Evolutionary conservation across 2,113 vertebrate species (phyloP), one percentile per base, ranked within the genome.

Genomic region (Odontophorus gujanensis): DNA sequence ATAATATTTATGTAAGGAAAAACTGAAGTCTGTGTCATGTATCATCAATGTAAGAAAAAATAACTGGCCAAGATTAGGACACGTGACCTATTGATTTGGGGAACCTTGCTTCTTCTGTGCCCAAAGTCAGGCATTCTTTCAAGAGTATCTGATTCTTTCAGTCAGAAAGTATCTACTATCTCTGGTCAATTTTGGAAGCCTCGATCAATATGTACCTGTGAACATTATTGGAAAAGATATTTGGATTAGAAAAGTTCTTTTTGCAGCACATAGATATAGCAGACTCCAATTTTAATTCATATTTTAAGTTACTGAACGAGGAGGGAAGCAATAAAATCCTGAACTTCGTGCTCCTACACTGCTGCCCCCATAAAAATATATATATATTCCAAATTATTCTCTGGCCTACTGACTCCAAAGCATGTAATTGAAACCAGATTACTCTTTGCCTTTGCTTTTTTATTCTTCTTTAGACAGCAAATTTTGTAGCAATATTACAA

Each of bases 381-480:
- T 61, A 63, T 6, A 86, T 86, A 95, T 66, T 94, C 92, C 94
- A 96, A 89, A 95, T 97, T 97, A 97, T 97, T 97, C 92, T 97
- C 95, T 97, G 97, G 94, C 94, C 92, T 96, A 72, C 93, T 95
- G 96, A 97, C 48, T 97, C 96, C 85, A 68, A 65, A 92, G 81
- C 82, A 61, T 79, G 51, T 96, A 97, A 98, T 94, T 97, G 94
- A 96, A 98, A 97, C 79, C 97, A 97, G 92, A 87, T 96, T 92
- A 96, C 45, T 40, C 40, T 85, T 94, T 65, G 62, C 58, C 30
- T 61, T 91, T 77, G 36, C 20, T 63, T 50, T 55, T 66, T 40
- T 38, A 62, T 7, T 2, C 3, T 36, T 28, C 58, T 87, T 43
- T 40, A 42, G 26, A 80, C 63, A 10, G 61, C 34, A 81, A 77